A percentile compares a stretch with the other conserved stretches of the same genome.
Evolutionary conservation across 2,797 vertebrate species (phyloP).

Genomic region (Gymnothorax javanicus): DNA sequence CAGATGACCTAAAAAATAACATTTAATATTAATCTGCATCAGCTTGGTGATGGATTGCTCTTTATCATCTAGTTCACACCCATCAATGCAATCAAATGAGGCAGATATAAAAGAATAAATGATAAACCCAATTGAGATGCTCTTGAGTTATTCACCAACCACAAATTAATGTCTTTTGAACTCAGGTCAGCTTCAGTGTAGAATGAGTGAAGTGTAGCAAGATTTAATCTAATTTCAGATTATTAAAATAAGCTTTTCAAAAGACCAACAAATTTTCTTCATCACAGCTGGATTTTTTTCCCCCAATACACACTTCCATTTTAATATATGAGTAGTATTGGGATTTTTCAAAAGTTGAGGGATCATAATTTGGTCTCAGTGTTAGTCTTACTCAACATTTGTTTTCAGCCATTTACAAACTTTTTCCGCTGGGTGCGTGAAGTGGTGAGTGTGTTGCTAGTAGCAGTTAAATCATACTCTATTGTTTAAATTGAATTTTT

Average conservation of each 20-base stretch:
- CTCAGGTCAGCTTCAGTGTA: conserved; percentile 71
- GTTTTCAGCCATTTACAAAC: not conserved
- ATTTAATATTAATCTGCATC: conserved; percentile 37
- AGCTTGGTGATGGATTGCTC: conserved; percentile 47
- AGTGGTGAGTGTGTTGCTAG: not conserved
- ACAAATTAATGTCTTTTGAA: conserved; percentile 63
- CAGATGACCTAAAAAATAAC: conserved; percentile 37
- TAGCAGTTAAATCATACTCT: not conserved
- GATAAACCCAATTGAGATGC: conserved; percentile 37
- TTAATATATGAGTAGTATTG: not conserved
- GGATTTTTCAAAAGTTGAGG: not conserved
- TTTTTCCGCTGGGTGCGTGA: not conserved
- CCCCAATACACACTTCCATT: not conserved
- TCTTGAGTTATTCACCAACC: conserved; percentile 43
- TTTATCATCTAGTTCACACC: conserved; percentile 39
- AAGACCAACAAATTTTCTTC: conserved; percentile 50
- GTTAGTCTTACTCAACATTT: not conserved
- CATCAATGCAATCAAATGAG: conserved; percentile 40
- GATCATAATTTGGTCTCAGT: not conserved
- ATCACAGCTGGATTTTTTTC: not conserved
- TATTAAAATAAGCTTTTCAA: conserved; percentile 63
- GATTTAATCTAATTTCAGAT: conserved; percentile 65
- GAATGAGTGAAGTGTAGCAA: conserved; percentile 63
- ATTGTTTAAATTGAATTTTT: not conserved
- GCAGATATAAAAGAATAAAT: conserved; percentile 37